Base-by-base conservation (phyloP, 2,797 vertebrate genomes). In the Apogon talboti region DNA sequence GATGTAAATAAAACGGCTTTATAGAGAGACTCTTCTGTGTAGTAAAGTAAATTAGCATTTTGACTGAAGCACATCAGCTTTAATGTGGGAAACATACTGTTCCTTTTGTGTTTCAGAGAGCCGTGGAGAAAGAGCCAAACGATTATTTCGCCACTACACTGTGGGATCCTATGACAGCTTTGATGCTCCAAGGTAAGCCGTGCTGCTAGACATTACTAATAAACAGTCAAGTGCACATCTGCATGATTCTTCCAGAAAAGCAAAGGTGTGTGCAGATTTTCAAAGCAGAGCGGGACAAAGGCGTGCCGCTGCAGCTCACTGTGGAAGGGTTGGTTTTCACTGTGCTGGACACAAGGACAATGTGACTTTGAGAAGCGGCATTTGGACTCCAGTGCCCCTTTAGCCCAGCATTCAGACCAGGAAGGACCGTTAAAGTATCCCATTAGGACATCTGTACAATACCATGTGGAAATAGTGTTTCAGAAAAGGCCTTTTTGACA, bases 131-230 rank as follows among this genome's bases (percentile, higher is more conserved):
- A 93, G 95, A 84, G 95, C 96, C 74, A 97, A 97, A 82, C 87
- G 96, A 28, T 92, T 98, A 70, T 98, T 98, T 81, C 94, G 96
- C 21, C 96, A 98, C 82, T 98, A 98, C 79, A 97, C 96, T 0
- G 96, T 98, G 82, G 96, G 96, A 60, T 98, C 96, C 64, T 98
- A 98, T 0, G 96, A 98, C 93, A 97, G 96, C 90, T 96, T 98
- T 7, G 96, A 97, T 21, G 95, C 96, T 62, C 96, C 96, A 75
- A 95, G 93, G 94, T 95, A 94, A 90, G 92, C 38, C 49, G 21
- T 10, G n/a, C 54, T 12, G 33, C 28, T 3, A 10, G 24, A 63
- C 30, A 28, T 16, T 21, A 33, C 42, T 4, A 28, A 46, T 51
- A 4, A 10, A 47, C 46, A 40, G 30, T 8, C 12, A 63, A 14